Base-by-base conservation (phyloP, 2,888 invertebrate genomes). In the Physocephala rufipes region DNA sequence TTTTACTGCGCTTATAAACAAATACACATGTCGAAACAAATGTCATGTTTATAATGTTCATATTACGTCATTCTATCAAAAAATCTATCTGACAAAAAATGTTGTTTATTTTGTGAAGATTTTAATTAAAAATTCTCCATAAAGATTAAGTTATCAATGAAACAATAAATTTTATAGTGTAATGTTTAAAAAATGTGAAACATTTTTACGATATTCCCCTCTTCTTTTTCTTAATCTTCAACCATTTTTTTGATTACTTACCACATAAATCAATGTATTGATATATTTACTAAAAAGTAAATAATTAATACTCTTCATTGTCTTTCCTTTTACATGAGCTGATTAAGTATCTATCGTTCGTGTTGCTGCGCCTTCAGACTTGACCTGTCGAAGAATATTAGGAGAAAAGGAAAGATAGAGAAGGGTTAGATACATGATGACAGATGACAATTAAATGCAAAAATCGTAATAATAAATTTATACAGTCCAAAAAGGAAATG, bases 261-360 rank as follows among this genome's bases (percentile, higher is more conserved):
- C 83, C 83, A 83, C 83, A 83, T 79, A 79, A 78, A 78, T 79
- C 77, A 79, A 78, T 76, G 78, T 78, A 74, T 79, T 76, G 75
- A 76, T 78, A 78, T 79, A 79, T 79, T 74, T 79, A 79, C 82
- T 82, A 81, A 77, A 77, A 77, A 78, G 77, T 77, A 76, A 79
- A 79, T 78, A 71, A 73, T 77, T 83, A 83, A 82, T 82, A 83
- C 83, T 83, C 79, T 74, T 78, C 78, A 78, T 78, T 77, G 76
- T 78, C 75, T 36, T 36, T 36, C 5, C 9, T 36, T 36, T 36
- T 71, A 74, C 74, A 72, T 74, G 74, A 70, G 74, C 67, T 64
- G 71, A 70, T 70, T 73, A 72, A 59, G 74, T 74, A 74, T 76
- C 75, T 74, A 58, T 43, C 47, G 49, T 65, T 43, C 67, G 45